Evolutionary conservation across 2,888 invertebrate genomes (phyloP).

Genomic region (Drosophila bunnanda): DNA sequence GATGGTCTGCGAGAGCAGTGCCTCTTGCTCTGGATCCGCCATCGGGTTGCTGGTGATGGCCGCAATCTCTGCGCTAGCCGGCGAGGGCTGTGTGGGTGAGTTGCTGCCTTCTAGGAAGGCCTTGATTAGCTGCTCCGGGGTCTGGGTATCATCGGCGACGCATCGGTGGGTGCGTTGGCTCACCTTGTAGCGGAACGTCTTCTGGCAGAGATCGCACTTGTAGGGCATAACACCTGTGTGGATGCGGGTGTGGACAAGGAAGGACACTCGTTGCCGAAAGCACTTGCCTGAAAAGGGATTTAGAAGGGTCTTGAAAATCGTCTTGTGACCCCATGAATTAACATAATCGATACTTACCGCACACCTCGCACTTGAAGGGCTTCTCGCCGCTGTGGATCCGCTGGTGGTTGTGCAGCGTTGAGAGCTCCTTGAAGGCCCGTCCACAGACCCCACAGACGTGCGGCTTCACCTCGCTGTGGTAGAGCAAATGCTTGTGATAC

Average conservation of each 20-base stretch:
- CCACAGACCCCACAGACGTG: slow-evolving; percentile 91
- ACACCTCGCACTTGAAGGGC: slow-evolving; percentile 94
- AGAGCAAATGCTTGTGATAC: slow-evolving; percentile 94
- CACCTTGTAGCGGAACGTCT: slow-evolving; percentile 93
- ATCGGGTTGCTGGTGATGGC: slow-evolving; percentile 48
- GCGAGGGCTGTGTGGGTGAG: slow-evolving; percentile 83
- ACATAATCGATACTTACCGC: slow-evolving; percentile 86
- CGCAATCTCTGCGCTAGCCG: slow-evolving; percentile 83
- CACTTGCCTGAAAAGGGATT: slow-evolving; percentile 88
- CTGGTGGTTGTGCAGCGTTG: slow-evolving; percentile 94
- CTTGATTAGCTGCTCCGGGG: slow-evolving; percentile 79
- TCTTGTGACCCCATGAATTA: too few species aligned
- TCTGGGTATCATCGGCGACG: slow-evolving; percentile 55
- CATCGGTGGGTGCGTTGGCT: slow-evolving; percentile 94
- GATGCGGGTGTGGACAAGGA: slow-evolving; percentile 92
- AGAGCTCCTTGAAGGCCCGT: slow-evolving; percentile 93
- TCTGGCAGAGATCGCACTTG: slow-evolving; percentile 91
- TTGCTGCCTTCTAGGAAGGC: slow-evolving; percentile 72
- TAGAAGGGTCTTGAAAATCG: not conserved
- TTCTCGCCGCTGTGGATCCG: slow-evolving; percentile 92
- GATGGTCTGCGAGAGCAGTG: slow-evolving; percentile 79
- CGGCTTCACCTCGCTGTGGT: slow-evolving; percentile 94
- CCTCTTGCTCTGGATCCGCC: slow-evolving; percentile 69
- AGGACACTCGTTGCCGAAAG: slow-evolving; percentile 93
- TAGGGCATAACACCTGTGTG: slow-evolving; percentile 94